Evolutionary conservation across 1,140 invertebrate genomes (phyloP), one percentile per base, ranked within the genome.

Genomic region (Drosophila trapezifrons): DNA sequence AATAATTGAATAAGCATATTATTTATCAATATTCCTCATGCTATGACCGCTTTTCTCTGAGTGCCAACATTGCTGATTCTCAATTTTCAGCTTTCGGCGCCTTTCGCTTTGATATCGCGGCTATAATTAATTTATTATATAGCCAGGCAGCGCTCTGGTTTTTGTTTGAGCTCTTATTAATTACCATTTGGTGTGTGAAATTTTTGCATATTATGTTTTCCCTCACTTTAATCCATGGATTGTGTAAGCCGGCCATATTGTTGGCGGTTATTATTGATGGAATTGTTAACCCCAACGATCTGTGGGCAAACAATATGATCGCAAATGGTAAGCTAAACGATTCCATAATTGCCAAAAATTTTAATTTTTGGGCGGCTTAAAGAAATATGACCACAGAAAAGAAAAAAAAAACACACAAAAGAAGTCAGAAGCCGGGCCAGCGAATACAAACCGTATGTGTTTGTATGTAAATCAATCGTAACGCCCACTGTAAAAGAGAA

Each of bases 91-190:
- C 47, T 65, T 47, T 65, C 63, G 69, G 60, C 62, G 76, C 58
- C 67, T 77, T 83, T 82, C 57, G 67, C 76, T 80, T 87, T 87
- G 83, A 89, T 89, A 83, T 89, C 40, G 73, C 12, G 65, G 46
- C 67, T 80, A 80, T 90, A 89, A 89, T 90, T 89, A 89, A 89
- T 89, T 89, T 89, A 89, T 89, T 64, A 83, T 75, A 83, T 82
- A 49, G 63, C 72, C 76, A 70, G 70, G 57, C 76, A 66, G 60
- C 69, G 81, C 51, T 71, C 40, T 54, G 42, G 25, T 70, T 71
- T 69, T 57, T 70, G 62, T 70, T 43, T 18, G 64, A 38, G 51
- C 67, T 49, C 67, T 58, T 71, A 71, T 71, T 71, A 71, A 71
- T 71, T 71, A 71, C 65, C 51, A 71, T 35, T 70, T 71, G 51